Conservation (phyloP, 1,140 invertebrate species). For the Melanaphis sacchari region DNA sequence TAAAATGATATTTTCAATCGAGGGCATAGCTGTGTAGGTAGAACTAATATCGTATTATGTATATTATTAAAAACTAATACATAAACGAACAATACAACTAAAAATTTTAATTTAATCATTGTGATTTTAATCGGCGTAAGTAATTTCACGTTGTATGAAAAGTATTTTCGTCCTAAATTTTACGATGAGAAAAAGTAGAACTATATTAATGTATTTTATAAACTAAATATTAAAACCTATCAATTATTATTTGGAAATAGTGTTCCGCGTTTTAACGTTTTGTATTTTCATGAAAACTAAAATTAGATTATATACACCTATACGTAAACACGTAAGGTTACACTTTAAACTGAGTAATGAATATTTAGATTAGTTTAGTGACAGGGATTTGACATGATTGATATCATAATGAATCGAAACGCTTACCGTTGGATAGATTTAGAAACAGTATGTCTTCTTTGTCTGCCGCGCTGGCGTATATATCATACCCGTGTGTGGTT, state of each 20-base stretch:
- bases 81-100: neutral
- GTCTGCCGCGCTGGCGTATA: constrained; percentile 76
- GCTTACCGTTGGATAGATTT: constrained; percentile 74
- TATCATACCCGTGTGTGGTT: constrained; percentile 78
- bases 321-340: too few species aligned
- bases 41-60: neutral
- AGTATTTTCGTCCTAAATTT: neutral
- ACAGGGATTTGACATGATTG: neutral
- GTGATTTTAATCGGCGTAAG: neutral
- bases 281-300: neutral
- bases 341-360: neutral
- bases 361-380: neutral
- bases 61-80: neutral
- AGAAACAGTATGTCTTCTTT: constrained; percentile 80
- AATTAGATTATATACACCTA: neutral
- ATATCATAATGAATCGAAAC: neutral
- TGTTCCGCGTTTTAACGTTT: neutral
- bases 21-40: too few species aligned
- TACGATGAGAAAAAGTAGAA: neutral
- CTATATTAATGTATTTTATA: neutral
- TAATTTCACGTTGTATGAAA: neutral
- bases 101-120: neutral
- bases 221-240: too few species aligned
- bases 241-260: neutral
- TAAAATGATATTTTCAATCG: neutral